Evolutionary conservation across 2,113 vertebrate genomes (phyloP), one percentile per base, ranked within the genome.

Genomic region (Misgurnus mizolepis): DNA sequence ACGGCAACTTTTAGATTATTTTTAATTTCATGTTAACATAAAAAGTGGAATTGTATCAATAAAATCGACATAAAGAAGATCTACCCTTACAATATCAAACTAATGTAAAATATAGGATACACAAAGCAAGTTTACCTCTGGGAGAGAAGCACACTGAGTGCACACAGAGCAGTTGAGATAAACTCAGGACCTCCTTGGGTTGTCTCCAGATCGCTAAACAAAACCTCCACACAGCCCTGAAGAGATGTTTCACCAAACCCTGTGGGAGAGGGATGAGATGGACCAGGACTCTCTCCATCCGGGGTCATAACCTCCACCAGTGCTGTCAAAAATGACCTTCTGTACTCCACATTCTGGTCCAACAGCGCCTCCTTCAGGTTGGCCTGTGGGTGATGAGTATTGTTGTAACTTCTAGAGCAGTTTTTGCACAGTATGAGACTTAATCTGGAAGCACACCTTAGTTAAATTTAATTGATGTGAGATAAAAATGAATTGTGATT

Each of bases 61-160:
- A 45, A 5, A 45, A 45, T 5, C 1, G 43, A 18, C 27, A 72
- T 17, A 56, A 34, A 11, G 17, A 40, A 22, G 4, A 53, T 53
- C 11, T 12, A 53, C 12, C 41, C 9, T n/a, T n/a, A 55, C 40
- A 73, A 43, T 39, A 60, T 69, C 45, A 69, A 50, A 22, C 12
- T 50, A 50, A 69, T 22, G 47, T 43, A 6, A 41, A 72, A n/a
- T 18, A 27, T 27, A 61, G 58, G n/a, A 56, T 18, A 27, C 4
- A 27, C 15, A 5, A 12, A 5, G 11, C 27, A 40, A 58, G 55
- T 76, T 82, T 81, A 89, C 80, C 83, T 81, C 4, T 84, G 85
- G 34, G 82, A 85, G 0, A 97, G 91, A 71, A 96, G 92, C 84
- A 95, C 85, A 84, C 94, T 93, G 34, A 91, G 72, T 12, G 86